Base-by-base conservation (phyloP, 2,113 vertebrate species). In the Crotalus helleri region DNA sequence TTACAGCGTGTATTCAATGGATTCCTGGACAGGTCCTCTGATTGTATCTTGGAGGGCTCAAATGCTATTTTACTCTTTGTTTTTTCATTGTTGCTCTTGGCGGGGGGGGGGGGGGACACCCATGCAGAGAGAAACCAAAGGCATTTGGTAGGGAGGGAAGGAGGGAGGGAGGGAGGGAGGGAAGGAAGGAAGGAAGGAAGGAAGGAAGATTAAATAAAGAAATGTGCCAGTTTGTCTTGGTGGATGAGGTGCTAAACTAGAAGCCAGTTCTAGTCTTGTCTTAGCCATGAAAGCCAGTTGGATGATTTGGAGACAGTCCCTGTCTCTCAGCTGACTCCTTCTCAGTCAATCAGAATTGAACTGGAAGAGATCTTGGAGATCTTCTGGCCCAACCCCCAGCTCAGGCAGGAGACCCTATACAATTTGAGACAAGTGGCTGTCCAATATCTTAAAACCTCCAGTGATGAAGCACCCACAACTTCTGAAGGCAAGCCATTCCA, bases 11-110 rank as follows among this genome's bases (percentile, higher is more conserved):
- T 95, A 95, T 96, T 98, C 97, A 98, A 97, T 93, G 96, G 98
- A 96, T 97, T 97, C 90, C 94, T 96, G 97, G 96, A 96, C 96
- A 97, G 97, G 97, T 96, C 97, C 99, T 98, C 98, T 98, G 97
- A 99, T 98, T 93, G 54, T 97, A 97, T 98, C 97, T 95, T 26
- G 61, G 95, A 96, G 93, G 95, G 97, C 98, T 97, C 95, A 97
- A 98, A 98, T 95, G 94, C 94, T 96, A 96, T 97, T 96, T 98
- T 96, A 97, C 95, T 97, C 96, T 92, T 90, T 4, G 1, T 23
- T 26, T 49, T 49, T 49, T 51, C 86, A 39, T 46, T 39, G 4
- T 21, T 15, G 39, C 51, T 90, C 26, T 39, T 85, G 53, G 39
- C 39, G 39, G 39, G 0, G 39, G 39, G 69, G 53, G n/a, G 69